A percentile compares a stretch with the other conserved stretches of the same genome.
These are phyloP conservation scores for Acanthopagrus latus DNA, from an alignment of 2,797 vertebrate species.

Conservation along the genomic window DNA sequence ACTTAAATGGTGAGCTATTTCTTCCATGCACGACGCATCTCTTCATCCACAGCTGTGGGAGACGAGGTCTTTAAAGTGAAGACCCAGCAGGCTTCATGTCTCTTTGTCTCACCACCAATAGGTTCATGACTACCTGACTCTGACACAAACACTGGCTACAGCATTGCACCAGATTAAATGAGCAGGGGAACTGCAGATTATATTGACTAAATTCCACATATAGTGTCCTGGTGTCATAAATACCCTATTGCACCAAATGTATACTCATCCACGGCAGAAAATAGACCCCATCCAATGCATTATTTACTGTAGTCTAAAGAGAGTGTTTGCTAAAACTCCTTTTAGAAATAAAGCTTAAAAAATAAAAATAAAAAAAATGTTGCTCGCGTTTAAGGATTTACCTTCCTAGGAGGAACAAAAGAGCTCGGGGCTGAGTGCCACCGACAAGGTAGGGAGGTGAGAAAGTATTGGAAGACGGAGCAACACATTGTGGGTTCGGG, in stretches of 20 bases:
- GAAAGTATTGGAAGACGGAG: slow-evolving; percentile 10
- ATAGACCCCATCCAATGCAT: not conserved
- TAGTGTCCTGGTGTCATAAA: not conserved
- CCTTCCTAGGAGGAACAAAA: slow-evolving; percentile 12
- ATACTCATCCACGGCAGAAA: slow-evolving; percentile 2
- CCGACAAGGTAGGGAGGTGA: slow-evolving; percentile 4
- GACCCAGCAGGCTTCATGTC: no score
- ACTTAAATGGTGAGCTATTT: no score
- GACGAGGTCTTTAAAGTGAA: no score
- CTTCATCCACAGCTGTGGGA: no score
- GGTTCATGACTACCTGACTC: no score
- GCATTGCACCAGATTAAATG: not conserved
- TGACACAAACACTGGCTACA: not conserved
- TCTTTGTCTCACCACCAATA: no score
- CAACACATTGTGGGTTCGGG: slow-evolving; percentile 13
- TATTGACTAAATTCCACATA: not conserved
- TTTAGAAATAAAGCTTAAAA: slow-evolving; percentile 15
- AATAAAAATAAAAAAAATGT: no score
- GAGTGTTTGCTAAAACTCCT: not conserved
- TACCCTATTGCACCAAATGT: not conserved
- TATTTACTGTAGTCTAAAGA: not conserved
- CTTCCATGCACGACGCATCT: no score
- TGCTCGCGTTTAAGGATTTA: slow-evolving; percentile 18
- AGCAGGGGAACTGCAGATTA: not conserved
- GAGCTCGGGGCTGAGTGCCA: slow-evolving; percentile 3